Evolutionary conservation across 2,888 invertebrate species (phyloP).

Genomic region (Melanostoma scalare): DNA sequence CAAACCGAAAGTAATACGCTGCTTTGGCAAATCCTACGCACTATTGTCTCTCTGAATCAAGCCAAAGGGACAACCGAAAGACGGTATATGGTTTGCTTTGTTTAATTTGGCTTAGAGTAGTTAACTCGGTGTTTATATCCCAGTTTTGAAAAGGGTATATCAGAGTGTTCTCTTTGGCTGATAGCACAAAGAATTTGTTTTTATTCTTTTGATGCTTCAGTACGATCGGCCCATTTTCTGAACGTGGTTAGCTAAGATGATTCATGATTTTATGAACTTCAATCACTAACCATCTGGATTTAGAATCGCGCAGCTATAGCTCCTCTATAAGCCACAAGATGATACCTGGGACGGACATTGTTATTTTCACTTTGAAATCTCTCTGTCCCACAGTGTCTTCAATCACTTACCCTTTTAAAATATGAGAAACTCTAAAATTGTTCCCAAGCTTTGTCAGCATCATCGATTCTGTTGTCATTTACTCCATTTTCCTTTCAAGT

Average conservation of each 20-base stretch:
- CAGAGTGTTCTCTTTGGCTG: too few species aligned
- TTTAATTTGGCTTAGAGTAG: conserved; percentile 54
- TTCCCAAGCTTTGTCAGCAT: too few species aligned
- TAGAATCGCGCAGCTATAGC: conserved; percentile 25
- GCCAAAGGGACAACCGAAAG: conserved; percentile 34
- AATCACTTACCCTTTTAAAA: too few species aligned
- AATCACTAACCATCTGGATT: conserved; percentile 34
- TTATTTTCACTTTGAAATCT: conserved; percentile 70
- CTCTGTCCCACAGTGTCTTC: conserved; percentile 39
- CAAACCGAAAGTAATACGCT: conserved; percentile 4
- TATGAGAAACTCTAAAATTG: too few species aligned
- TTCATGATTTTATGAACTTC: too few species aligned
- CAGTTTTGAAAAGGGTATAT: conserved; percentile 1
- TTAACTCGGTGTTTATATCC: conserved; percentile 4
- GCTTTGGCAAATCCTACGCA: conserved; percentile 63
- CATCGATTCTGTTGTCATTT: too few species aligned
- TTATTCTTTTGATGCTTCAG: too few species aligned
- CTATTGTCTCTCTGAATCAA: conserved; percentile 56
- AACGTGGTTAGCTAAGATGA: too few species aligned
- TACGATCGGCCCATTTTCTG: too few species aligned
- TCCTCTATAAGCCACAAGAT: conserved; percentile 45
- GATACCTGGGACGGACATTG: conserved; percentile 46
- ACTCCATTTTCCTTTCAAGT: too few species aligned
- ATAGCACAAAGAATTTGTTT: too few species aligned
- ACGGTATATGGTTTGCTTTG: conserved; percentile 40